Conservation (phyloP, 2,888 invertebrate species). For the Sarcophaga carnaria region DNA sequence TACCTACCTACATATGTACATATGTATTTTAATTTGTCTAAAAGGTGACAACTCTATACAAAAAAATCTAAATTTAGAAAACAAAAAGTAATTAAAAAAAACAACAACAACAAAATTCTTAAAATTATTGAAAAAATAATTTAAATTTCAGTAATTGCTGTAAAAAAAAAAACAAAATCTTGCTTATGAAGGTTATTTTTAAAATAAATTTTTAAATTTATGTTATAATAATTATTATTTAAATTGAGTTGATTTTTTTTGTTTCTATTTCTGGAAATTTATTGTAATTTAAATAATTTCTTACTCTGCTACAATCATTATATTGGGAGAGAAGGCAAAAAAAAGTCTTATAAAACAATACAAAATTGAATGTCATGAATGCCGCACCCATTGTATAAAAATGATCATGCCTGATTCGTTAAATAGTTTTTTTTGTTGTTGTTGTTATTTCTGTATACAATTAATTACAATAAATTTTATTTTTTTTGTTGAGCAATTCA, state of each 20-base stretch:
- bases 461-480: too few relatives aligned
- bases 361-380: slow-evolving; percentile 41
- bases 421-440: neutral
- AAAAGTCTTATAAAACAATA: neutral
- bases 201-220: too few relatives aligned
- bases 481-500: too few relatives aligned
- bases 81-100: neutral
- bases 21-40: neutral
- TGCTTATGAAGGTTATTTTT: too few relatives aligned
- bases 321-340: neutral
- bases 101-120: neutral
- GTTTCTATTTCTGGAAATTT: neutral
- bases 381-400: slow-evolving; percentile 40
- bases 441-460: too few relatives aligned
- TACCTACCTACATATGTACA: neutral
- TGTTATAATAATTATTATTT: too few relatives aligned
- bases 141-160: too few relatives aligned
- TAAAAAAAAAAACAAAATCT: too few relatives aligned
- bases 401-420: slow-evolving; percentile 15
- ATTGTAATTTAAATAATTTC: slow-evolving; percentile 1
- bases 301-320: neutral
- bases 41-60: neutral
- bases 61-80: neutral
- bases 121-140: too few relatives aligned
- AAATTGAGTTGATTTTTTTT: too few relatives aligned